Percentiles rank a stretch among this genome's conserved stretches.
Conservation (phyloP, 1,140 invertebrate species). For the Notospermus geniculatus region DNA sequence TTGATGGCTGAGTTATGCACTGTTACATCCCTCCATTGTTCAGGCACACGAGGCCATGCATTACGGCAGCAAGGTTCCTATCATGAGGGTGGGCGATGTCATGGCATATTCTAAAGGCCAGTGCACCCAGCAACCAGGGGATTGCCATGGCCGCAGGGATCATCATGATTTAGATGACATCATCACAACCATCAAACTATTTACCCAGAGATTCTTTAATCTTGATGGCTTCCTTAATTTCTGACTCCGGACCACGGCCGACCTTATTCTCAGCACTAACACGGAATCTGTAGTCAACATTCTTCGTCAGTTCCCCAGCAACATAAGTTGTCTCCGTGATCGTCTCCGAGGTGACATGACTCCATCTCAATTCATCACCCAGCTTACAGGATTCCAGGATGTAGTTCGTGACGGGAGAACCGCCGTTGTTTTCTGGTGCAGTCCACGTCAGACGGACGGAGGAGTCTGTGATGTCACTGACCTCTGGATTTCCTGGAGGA, state of each 20-base stretch:
- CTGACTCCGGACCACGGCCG: conserved; percentile 90
- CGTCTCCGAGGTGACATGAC: conserved; percentile 30
- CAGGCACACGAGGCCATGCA: too few relatives aligned
- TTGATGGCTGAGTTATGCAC: too few relatives aligned
- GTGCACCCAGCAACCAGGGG: too few relatives aligned
- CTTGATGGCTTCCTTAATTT: conserved; percentile 69
- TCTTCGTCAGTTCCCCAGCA: conserved; percentile 84
- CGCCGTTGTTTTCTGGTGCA: conserved; percentile 84
- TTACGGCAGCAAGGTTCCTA: too few relatives aligned
- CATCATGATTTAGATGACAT: too few relatives aligned
- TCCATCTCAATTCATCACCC: conserved; percentile 38
- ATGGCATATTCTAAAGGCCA: too few relatives aligned
- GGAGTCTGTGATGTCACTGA: conserved; percentile 91
- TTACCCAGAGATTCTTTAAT: conserved; percentile 80
- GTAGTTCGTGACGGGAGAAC: conserved; percentile 94
- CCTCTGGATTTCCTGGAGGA: conserved; percentile 79
- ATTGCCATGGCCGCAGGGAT: too few relatives aligned
- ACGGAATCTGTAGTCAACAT: conserved; percentile 90
- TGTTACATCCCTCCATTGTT: too few relatives aligned
- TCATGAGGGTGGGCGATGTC: too few relatives aligned
- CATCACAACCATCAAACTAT: conserved; percentile 21
- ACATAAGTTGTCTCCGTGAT: conserved; percentile 55
- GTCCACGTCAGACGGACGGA: conserved; percentile 92
- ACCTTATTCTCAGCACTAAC: conserved; percentile 95
- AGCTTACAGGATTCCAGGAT: conserved; percentile 66